Evolutionary conservation across 2,888 invertebrate species (phyloP).

Genomic region (Drosophila trichaetosa): DNA sequence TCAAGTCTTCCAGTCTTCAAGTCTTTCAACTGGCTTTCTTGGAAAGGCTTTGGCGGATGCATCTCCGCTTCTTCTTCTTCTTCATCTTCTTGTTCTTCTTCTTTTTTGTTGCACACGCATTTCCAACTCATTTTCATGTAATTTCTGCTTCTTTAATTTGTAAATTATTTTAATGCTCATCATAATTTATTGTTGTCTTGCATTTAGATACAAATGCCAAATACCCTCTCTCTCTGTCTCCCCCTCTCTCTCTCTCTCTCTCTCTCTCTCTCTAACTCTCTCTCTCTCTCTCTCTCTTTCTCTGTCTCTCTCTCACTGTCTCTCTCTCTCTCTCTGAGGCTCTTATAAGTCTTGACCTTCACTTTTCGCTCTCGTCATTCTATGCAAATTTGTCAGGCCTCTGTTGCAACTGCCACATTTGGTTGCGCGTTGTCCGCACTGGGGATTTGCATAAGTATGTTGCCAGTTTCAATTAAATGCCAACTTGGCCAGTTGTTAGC

Average conservation of each 20-base stretch:
- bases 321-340: background rate
- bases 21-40: slow-evolving; percentile 63
- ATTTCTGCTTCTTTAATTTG: slow-evolving; percentile 79
- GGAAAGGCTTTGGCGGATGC: slow-evolving; percentile 70
- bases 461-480: slow-evolving; percentile 75
- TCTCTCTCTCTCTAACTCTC: no score
- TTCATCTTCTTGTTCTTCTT: slow-evolving; percentile 3
- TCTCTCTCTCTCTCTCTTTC: background rate
- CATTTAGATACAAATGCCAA: slow-evolving; percentile 7
- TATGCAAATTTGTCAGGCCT: slow-evolving; percentile 61
- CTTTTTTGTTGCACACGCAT: slow-evolving; percentile 17
- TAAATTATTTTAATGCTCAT: slow-evolving; percentile 81
- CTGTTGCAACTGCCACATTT: slow-evolving; percentile 60
- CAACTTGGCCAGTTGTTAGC: slow-evolving; percentile 73
- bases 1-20: slow-evolving; percentile 53
- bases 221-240: background rate
- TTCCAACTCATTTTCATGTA: slow-evolving; percentile 70
- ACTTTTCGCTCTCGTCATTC: slow-evolving; percentile 53
- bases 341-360: background rate
- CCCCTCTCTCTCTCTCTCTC: background rate
- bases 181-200: slow-evolving; percentile 62
- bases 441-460: slow-evolving; percentile 80
- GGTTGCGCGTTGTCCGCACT: slow-evolving; percentile 35
- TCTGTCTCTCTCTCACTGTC: background rate
- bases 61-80: slow-evolving; percentile 49